These are phyloP conservation scores for Leucophenga varia DNA, from an alignment of 1,140 invertebrate genomes.

Conservation along the genomic window DNA sequence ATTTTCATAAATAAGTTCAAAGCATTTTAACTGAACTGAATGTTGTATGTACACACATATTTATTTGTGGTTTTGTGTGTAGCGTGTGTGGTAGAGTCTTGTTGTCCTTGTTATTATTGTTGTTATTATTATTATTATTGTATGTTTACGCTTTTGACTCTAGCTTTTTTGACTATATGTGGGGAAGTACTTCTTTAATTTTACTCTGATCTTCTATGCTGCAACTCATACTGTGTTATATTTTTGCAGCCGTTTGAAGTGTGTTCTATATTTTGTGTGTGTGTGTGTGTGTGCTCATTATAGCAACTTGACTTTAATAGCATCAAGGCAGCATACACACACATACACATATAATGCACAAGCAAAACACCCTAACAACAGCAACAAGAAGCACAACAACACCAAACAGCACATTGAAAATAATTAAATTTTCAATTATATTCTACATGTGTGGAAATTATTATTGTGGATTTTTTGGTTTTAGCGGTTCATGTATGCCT, in stretches of 20 bases:
- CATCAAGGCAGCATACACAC: conserved; percentile 21
- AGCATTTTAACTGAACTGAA: too few relatives aligned
- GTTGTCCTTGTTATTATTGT: neutral
- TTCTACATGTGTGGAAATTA: conserved; percentile 20
- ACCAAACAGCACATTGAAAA: conserved; percentile 22
- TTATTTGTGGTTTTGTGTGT: too few relatives aligned
- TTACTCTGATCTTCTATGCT: neutral
- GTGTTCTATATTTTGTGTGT: conserved; percentile 42
- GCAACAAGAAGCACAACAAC: neutral
- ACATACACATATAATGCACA: conserved; percentile 6
- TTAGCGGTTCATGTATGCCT: neutral
- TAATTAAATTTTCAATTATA: conserved; percentile 40
- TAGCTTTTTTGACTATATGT: neutral
- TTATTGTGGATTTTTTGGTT: conserved; percentile 14
- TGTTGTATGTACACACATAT: too few relatives aligned
- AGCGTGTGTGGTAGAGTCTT: too few relatives aligned
- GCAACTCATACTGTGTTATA: neutral
- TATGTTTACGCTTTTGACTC: conserved; percentile 10
- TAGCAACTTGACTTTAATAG: conserved; percentile 47
- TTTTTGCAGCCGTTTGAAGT: conserved; percentile 15
- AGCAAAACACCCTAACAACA: neutral
- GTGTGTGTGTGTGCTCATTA: conserved; percentile 45
- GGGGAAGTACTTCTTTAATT: neutral
- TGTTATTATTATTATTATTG: conserved; percentile 2
- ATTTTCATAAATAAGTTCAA: conserved; percentile 44